Base-by-base conservation (phyloP, 2,888 invertebrate genomes). In the Lagria hirta region DNA sequence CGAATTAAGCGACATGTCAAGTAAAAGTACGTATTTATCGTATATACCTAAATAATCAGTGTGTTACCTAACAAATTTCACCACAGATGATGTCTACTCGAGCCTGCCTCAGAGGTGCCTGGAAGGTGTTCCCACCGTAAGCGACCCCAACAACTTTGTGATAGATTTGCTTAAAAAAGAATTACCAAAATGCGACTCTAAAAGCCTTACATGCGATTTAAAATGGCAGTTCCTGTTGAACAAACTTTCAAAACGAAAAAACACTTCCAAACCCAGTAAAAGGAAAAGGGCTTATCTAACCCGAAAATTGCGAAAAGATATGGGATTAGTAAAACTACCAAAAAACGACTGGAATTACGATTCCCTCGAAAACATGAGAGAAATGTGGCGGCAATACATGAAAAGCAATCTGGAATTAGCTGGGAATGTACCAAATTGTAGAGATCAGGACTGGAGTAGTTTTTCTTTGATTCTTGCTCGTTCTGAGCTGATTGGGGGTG, bases 401-500 rank as follows among this genome's bases (percentile, higher is more conserved):
- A 74, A 70, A 43, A 76, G 81, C 46, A 75, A 84, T 55, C 69
- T 90, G 10, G 76, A 76, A 40, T 61, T 77, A 37, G 69, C 77
- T 16, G 71, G 65, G 4, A 35, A 61, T 43, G 61, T 68, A 1
- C 58, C 71, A 10, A 46, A 38, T 16, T 52, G 44, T 43, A 47
- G 41, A 4, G 63, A 66, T 36, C 51, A 51, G 12, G 64, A 71
- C 20, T 83, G 81, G 80, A 79, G 77, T 17, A 74, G 61, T 57
- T 70, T 81, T 57, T 73, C 78, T 50, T 70, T 77, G 60, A 68
- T 79, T 48, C 51, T 79, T 49, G 59, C 73, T 23, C 78, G 76
- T 64, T 76, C 85, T 1, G 91, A 91, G 68, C 80, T 84, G 58
- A 86, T 89, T 62, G 91, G 91, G 1, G 83, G 88, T 27, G 74